Percentiles rank a stretch among this genome's conserved stretches.
These are phyloP conservation scores for Tretioscincus oriximinensis DNA, from an alignment of 2,113 vertebrate genomes.

Conservation along the genomic window DNA sequence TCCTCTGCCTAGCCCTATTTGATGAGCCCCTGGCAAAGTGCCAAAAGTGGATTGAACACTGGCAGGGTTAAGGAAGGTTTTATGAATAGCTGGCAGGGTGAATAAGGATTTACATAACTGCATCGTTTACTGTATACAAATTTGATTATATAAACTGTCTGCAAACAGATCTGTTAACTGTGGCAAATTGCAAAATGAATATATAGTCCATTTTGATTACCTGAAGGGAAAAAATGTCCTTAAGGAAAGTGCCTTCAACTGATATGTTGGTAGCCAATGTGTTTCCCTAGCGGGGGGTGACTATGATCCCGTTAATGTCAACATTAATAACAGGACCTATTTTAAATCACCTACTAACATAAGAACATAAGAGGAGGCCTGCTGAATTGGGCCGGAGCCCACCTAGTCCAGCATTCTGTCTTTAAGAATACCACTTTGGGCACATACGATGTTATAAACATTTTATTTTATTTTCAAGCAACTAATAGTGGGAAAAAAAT, in stretches of 20 bases:
- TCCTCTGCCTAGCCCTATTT: neutral
- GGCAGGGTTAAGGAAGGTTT: neutral
- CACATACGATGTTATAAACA: constrained; percentile 62
- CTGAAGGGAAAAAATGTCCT: neutral
- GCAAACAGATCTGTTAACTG: neutral
- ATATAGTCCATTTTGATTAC: neutral
- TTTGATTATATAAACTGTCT: neutral
- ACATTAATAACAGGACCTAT: constrained; percentile 40
- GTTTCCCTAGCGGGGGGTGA: constrained; percentile 19
- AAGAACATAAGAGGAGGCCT: no score
- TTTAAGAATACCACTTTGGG: constrained; percentile 33
- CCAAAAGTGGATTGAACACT: neutral
- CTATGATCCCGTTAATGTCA: constrained; percentile 43
- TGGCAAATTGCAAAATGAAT: accelerated
- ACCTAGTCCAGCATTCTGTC: no score
- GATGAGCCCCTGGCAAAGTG: neutral
- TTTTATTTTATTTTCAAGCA: constrained; percentile 56
- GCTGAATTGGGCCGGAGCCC: no score
- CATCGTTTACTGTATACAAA: neutral
- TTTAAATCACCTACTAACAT: constrained; percentile 32
- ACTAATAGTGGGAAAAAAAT: constrained; percentile 64
- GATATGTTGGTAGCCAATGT: constrained; percentile 1
- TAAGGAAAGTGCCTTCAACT: neutral
- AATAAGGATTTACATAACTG: neutral
- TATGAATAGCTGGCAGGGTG: neutral